Percentiles rank a stretch among this genome's conserved stretches.
Conservation (phyloP, 2,888 invertebrate species). For the Hoplodrina ambigua region DNA sequence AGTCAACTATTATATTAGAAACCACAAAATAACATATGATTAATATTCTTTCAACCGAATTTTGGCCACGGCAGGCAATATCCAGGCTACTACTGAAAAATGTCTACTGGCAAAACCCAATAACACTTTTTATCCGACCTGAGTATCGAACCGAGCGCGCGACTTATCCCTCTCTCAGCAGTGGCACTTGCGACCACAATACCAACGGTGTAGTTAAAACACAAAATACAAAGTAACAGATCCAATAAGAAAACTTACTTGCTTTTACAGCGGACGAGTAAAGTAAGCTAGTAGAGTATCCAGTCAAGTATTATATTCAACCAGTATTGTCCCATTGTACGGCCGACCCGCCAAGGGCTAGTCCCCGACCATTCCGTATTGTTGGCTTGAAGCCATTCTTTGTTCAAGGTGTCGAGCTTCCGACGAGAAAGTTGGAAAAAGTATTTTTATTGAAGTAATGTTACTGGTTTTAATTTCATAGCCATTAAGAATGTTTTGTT, state of each 20-base stretch:
- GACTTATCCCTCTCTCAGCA: no score
- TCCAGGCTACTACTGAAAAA: no score
- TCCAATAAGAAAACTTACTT: background rate
- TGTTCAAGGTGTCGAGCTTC: constrained; percentile 34
- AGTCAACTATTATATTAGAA: no score
- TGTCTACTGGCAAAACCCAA: no score
- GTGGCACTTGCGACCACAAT: no score
- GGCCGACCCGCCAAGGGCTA: constrained; percentile 33
- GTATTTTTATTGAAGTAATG: constrained; percentile 4
- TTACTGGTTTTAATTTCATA: background rate
- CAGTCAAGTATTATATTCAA: constrained; percentile 27
- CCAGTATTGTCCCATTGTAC: constrained; percentile 41
- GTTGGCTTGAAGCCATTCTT: constrained; percentile 39
- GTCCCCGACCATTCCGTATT: constrained; percentile 34
- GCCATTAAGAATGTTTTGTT: no score
- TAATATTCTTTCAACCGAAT: no score
- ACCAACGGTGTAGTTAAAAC: background rate
- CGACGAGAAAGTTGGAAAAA: background rate
- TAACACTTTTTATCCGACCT: no score
- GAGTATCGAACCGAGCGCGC: no score
- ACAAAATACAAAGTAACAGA: constrained; percentile 5
- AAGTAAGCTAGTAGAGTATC: constrained; percentile 11
- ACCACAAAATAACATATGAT: no score
- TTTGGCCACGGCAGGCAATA: no score
- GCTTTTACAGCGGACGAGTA: constrained; percentile 9